Conservation (phyloP, 2,888 invertebrate genomes). For the Latrodectus elegans region DNA sequence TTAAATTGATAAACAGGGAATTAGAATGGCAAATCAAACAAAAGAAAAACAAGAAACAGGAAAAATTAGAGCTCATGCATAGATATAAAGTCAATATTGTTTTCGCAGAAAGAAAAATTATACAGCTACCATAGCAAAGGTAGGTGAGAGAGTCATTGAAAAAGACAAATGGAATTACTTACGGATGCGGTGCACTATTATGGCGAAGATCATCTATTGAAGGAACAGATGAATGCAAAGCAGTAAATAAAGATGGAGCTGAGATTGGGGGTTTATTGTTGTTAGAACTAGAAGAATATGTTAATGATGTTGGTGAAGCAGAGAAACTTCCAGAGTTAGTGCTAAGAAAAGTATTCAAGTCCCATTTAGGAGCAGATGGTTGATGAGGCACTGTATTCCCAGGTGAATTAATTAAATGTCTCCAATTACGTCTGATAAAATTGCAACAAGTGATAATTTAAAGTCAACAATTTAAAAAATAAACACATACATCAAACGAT, state of each 20-base stretch:
- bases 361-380: conserved; percentile 54
- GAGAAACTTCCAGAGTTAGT: conserved; percentile 19
- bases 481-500: too few relatives aligned
- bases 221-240: conserved; percentile 12
- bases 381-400: conserved; percentile 36
- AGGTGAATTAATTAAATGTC: conserved; percentile 52
- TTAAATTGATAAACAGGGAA: too few relatives aligned
- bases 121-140: too few relatives aligned
- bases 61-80: too few relatives aligned
- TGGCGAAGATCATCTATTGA: conserved; percentile 35
- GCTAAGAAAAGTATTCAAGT: conserved; percentile 54
- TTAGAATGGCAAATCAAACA: too few relatives aligned
- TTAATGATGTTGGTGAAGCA: conserved; percentile 16
- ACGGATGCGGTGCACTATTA: conserved; percentile 52
- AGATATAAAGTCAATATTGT: too few relatives aligned
- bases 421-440: conserved; percentile 50
- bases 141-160: too few relatives aligned
- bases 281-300: conserved; percentile 30
- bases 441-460: not conserved
- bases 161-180: conserved; percentile 26
- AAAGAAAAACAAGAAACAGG: too few relatives aligned
- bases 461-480: not conserved
- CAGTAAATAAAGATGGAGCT: conserved; percentile 41
- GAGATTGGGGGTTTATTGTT: conserved; percentile 31
- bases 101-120: too few relatives aligned